Evolutionary conservation across 1,140 invertebrate genomes (phyloP).

Genomic region (Tribolium madens): DNA sequence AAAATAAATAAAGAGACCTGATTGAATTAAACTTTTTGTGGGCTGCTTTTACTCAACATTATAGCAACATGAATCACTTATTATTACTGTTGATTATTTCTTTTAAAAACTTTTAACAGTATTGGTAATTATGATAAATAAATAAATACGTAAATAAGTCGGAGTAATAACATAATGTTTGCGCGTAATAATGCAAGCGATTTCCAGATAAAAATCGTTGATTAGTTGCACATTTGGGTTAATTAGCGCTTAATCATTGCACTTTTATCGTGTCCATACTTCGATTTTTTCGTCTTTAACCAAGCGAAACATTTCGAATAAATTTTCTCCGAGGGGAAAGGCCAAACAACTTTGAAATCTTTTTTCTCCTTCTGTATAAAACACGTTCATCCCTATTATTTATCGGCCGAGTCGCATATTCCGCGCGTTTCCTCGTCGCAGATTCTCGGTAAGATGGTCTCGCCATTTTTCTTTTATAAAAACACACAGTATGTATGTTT

Average conservation of each 20-base stretch:
- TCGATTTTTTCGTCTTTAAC: not conserved
- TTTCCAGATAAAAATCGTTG: not conserved
- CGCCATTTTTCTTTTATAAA: conserved; percentile 27
- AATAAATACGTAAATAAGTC: too few relatives aligned
- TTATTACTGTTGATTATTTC: not conserved
- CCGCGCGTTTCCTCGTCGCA: conserved; percentile 48
- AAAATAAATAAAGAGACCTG: too few relatives aligned
- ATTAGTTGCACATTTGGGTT: conserved; percentile 13
- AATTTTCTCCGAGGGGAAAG: not conserved
- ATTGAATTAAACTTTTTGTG: too few relatives aligned
- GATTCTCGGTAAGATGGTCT: conserved; percentile 45
- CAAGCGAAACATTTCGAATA: not conserved
- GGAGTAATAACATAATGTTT: not conserved
- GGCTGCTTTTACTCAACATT: too few relatives aligned
- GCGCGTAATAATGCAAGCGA: not conserved
- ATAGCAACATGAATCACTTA: not conserved
- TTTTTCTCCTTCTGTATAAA: not conserved
- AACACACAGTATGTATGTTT: not conserved
- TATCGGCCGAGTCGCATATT: conserved; percentile 49
- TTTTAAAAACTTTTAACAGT: not conserved
- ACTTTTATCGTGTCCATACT: not conserved
- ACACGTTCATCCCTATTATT: conserved; percentile 43
- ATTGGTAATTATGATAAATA: not conserved
- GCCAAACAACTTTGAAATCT: not conserved
- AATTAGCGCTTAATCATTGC: conserved; percentile 6